A percentile compares a stretch with the other conserved stretches of the same genome.
Conservation (phyloP, 1,140 invertebrate genomes). For the Camponotus floridanus region DNA sequence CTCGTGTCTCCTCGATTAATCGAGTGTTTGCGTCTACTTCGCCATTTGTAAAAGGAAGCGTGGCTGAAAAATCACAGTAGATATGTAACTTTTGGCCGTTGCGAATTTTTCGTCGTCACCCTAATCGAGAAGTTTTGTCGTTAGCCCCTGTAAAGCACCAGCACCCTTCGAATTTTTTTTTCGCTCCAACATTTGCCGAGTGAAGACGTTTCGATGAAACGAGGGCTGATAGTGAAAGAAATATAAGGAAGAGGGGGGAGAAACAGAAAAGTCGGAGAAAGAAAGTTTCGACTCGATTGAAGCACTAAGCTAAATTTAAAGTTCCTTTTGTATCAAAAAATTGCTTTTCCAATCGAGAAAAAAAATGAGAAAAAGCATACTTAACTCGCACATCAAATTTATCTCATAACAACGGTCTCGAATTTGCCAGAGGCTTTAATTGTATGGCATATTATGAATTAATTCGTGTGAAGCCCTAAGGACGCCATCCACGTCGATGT, state of each 20-base stretch:
- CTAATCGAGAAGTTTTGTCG: constrained; percentile 66
- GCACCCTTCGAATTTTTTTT: constrained; percentile 49
- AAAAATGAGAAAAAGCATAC: constrained; percentile 41
- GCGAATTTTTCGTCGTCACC: constrained; percentile 68
- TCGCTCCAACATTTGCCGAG: constrained; percentile 16
- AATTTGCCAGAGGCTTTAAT: constrained; percentile 81
- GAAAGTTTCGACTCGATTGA: constrained; percentile 68
- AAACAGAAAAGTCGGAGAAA: constrained; percentile 35
- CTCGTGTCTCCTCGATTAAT: constrained; percentile 39
- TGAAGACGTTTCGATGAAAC: constrained; percentile 59
- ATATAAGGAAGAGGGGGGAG: constrained; percentile 43
- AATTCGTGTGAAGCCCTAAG: constrained; percentile 64
- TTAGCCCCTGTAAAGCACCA: constrained; percentile 62
- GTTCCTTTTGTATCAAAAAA: constrained; percentile 79
- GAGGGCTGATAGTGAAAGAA: constrained; percentile 38
- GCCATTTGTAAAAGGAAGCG: constrained; percentile 26
- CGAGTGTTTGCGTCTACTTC: constrained; percentile 4
- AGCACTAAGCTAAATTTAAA: constrained; percentile 79
- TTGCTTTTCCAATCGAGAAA: constrained; percentile 52
- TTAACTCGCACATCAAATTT: constrained; percentile 67
- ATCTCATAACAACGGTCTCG: constrained; percentile 69
- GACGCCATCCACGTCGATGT: constrained; percentile 46
- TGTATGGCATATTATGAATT: constrained; percentile 72
- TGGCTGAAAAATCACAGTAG: constrained; percentile 2
- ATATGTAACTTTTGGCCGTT: constrained; percentile 26